Conservation (phyloP, 2,797 vertebrate species). For the Bradypus variegatus region DNA sequence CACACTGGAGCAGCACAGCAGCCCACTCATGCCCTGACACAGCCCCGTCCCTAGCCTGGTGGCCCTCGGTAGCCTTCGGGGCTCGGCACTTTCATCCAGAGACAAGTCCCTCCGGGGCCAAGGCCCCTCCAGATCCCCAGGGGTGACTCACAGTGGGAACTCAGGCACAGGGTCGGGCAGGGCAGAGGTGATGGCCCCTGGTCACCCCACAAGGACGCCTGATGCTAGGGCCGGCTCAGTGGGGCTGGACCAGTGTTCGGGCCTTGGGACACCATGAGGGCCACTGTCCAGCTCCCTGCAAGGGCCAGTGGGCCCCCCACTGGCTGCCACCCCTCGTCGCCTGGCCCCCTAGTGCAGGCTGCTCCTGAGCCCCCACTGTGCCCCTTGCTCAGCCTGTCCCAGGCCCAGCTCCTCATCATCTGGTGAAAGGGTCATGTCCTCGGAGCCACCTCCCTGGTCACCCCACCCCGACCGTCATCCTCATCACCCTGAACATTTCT, state of each 20-base stretch:
- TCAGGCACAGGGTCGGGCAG: too few species aligned
- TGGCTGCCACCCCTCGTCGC: background rate
- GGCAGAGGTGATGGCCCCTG: background rate
- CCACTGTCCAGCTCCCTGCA: background rate
- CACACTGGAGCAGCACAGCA: too few species aligned
- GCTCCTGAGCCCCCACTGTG: background rate
- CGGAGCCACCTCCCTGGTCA: background rate
- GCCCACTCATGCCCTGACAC: too few species aligned
- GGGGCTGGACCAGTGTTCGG: background rate
- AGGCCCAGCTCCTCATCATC: background rate
- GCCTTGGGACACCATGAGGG: background rate
- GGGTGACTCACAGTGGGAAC: too few species aligned
- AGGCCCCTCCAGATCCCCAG: too few species aligned
- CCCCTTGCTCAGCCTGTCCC: background rate
- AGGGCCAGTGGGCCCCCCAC: background rate
- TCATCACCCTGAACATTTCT: background rate
- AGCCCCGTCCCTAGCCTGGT: too few species aligned
- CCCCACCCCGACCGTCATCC: background rate
- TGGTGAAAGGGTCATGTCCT: background rate
- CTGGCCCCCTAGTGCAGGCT: background rate
- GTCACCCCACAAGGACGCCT: background rate
- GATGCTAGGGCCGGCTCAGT: background rate
- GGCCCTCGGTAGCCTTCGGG: too few species aligned
- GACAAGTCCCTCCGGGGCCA: too few species aligned
- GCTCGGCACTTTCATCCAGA: too few species aligned